Conservation (phyloP, 1,140 invertebrate species). For the Mya arenaria region DNA sequence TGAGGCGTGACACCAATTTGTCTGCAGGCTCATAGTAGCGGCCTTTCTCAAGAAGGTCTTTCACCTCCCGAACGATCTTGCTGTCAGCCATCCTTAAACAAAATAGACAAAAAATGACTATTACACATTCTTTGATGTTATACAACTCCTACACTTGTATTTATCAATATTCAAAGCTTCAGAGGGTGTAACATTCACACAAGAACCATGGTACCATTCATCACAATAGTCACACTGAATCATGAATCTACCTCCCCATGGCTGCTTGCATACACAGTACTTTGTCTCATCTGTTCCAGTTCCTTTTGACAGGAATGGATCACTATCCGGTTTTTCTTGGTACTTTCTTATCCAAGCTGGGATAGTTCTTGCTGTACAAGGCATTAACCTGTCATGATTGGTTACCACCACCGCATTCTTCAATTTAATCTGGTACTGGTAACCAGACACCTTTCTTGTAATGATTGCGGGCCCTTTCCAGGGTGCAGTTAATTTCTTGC, state of each 20-base stretch:
- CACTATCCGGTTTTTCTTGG: not conserved
- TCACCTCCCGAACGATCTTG: not conserved
- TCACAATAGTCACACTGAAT: constrained; percentile 25
- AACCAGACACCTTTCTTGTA: not conserved
- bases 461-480: constrained; percentile 30
- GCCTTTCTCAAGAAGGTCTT: not conserved
- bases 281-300: not conserved
- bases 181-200: constrained; percentile 10
- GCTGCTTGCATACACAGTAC: constrained; percentile 16
- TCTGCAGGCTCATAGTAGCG: not conserved
- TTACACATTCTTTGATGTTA: no score
- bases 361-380: not conserved
- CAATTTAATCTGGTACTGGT: not conserved
- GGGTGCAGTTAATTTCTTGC: constrained; percentile 4
- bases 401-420: not conserved
- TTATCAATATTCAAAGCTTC: no score
- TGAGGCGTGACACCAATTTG: not conserved
- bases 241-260: not conserved
- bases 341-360: constrained; percentile 16
- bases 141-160: no score
- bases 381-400: constrained; percentile 25
- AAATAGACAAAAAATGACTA: no score
- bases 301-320: no score
- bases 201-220: constrained; percentile 24
- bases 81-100: not conserved